Percentiles rank a stretch among this genome's conserved stretches.
These are phyloP conservation scores for Speoplatyrhinus poulsoni DNA, from an alignment of 2,113 vertebrate genomes.

Conservation along the genomic window DNA sequence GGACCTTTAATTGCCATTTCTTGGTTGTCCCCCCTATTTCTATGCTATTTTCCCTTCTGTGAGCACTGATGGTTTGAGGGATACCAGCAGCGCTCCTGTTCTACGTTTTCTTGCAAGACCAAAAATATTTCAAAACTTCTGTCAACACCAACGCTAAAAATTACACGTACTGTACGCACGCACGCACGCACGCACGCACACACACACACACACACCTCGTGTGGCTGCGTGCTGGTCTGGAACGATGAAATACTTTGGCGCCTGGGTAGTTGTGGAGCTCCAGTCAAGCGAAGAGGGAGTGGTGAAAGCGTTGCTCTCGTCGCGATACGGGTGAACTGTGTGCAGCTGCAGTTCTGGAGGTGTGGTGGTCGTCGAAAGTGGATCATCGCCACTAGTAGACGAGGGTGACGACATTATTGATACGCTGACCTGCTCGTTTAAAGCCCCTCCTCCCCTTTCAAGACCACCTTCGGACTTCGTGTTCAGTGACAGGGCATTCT, in stretches of 20 bases:
- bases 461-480: conserved; percentile 6
- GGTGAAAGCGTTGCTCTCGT: neutral
- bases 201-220: conserved; percentile 53
- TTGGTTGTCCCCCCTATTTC: no score
- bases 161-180: neutral
- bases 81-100: no score
- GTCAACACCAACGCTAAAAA: neutral
- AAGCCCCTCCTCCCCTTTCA: neutral
- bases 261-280: conserved; percentile 20
- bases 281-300: neutral
- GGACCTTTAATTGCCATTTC: no score
- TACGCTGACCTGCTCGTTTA: neutral
- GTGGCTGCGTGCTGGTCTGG: conserved; percentile 66
- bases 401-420: neutral
- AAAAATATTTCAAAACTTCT: neutral
- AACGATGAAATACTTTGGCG: conserved; percentile 62
- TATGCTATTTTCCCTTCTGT: no score
- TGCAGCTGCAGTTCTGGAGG: neutral
- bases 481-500: neutral
- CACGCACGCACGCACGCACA: neutral
- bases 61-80: no score
- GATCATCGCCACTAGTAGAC: conserved; percentile 3
- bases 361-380: conserved; percentile 5
- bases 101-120: no score
- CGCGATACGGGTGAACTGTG: neutral